Percentiles rank a stretch among this genome's conserved stretches.
Conservation (phyloP, 2,113 vertebrate species). For the Hippocampus mohnikei region DNA sequence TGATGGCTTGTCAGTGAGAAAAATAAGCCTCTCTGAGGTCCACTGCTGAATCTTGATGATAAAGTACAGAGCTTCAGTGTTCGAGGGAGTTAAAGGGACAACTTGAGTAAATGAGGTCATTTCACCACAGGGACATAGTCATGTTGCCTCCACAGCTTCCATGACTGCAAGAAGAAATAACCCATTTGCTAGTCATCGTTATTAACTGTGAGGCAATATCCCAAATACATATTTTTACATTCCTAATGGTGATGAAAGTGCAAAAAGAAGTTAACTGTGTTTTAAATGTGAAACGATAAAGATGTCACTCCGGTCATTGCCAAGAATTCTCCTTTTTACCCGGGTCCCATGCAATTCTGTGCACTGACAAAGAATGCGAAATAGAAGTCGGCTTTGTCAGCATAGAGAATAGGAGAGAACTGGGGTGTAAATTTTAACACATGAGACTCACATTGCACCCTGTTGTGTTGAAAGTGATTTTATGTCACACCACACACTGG, state of each 20-base stretch:
- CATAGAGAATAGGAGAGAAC: too few relatives aligned
- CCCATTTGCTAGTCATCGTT: constrained; percentile 22
- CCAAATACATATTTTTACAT: background rate
- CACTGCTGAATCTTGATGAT: constrained; percentile 13
- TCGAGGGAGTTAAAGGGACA: constrained; percentile 22
- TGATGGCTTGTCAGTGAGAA: constrained; percentile 24
- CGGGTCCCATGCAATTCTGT: background rate
- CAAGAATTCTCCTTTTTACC: background rate
- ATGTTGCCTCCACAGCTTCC: constrained; percentile 12
- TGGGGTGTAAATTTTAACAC: too few relatives aligned
- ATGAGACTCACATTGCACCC: too few relatives aligned
- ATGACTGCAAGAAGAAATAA: constrained; percentile 19
- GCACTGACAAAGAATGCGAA: too few relatives aligned
- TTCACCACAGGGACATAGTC: constrained; percentile 45
- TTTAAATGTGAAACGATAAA: background rate
- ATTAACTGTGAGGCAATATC: background rate
- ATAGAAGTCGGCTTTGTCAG: too few relatives aligned
- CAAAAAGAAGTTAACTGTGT: background rate
- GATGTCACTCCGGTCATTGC: background rate
- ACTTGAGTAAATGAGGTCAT: constrained; percentile 57
- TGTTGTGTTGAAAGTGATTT: too few relatives aligned
- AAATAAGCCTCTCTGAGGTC: constrained; percentile 35
- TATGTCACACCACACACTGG: too few relatives aligned
- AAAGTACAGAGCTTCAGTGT: constrained; percentile 6
- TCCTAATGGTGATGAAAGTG: background rate